Evolutionary conservation across 1,140 invertebrate species (phyloP).

Genomic region (Hyposmocoma kahamanoa): DNA sequence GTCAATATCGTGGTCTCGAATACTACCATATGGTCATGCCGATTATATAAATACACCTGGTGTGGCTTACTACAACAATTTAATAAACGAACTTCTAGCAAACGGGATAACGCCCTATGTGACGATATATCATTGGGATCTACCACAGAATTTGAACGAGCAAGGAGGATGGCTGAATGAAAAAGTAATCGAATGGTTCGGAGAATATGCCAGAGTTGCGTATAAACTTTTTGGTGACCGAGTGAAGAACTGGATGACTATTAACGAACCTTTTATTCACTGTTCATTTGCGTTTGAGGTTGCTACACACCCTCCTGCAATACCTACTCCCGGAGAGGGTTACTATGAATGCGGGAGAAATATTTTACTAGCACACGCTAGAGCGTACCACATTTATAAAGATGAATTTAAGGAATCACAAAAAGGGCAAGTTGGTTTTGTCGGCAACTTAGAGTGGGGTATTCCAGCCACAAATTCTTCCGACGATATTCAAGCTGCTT

Average conservation of each 20-base stretch:
- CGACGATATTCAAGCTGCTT: slow-evolving; percentile 28
- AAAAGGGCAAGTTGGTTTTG: slow-evolving; percentile 56
- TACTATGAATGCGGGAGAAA: slow-evolving; percentile 71
- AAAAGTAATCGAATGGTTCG: slow-evolving; percentile 58
- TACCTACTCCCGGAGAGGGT: slow-evolving; percentile 52
- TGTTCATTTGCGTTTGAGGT: slow-evolving; percentile 56
- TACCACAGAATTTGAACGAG: slow-evolving; percentile 56
- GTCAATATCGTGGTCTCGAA: slow-evolving; percentile 76
- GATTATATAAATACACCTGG: slow-evolving; percentile 63
- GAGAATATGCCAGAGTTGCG: slow-evolving; percentile 56
- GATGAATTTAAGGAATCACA: slow-evolving; percentile 52
- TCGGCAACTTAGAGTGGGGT: slow-evolving; percentile 48
- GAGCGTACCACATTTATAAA: slow-evolving; percentile 75
- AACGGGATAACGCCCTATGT: slow-evolving; percentile 63
- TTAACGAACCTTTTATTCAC: slow-evolving; percentile 39
- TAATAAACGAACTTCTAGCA: slow-evolving; percentile 71
- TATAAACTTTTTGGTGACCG: slow-evolving; percentile 62
- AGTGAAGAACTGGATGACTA: slow-evolving; percentile 57
- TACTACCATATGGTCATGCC: slow-evolving; percentile 69
- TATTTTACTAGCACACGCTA: slow-evolving; percentile 72
- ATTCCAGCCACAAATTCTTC: slow-evolving; percentile 32
- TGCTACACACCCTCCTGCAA: slow-evolving; percentile 58
- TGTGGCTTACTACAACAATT: slow-evolving; percentile 74
- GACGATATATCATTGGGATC: slow-evolving; percentile 68
- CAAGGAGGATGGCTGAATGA: slow-evolving; percentile 73